Conservation (phyloP, 2,113 vertebrate genomes). For the Vombatus ursinus region DNA sequence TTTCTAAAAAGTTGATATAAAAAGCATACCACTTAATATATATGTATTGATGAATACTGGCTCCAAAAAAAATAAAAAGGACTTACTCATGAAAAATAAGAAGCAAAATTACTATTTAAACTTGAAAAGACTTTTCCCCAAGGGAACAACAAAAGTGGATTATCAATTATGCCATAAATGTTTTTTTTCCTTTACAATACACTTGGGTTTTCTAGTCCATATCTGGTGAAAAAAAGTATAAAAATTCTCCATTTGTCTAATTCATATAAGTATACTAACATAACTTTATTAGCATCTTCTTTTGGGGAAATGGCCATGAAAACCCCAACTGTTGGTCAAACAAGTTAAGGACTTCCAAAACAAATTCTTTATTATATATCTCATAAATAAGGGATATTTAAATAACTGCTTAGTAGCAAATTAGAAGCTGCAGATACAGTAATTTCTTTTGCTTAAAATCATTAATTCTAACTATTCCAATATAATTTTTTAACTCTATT, state of each 20-base stretch:
- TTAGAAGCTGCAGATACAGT: background rate
- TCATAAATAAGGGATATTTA: conserved; percentile 29
- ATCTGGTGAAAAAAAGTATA: background rate
- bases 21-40: conserved; percentile 14
- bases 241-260: background rate
- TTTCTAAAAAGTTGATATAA: conserved; percentile 48
- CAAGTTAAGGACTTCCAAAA: background rate
- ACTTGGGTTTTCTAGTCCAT: background rate
- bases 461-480: conserved; percentile 2
- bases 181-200: conserved; percentile 44
- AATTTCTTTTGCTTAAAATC: background rate
- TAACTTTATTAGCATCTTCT: background rate
- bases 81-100: conserved; percentile 22
- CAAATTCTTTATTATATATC: conserved; percentile 12
- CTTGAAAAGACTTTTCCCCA: conserved; percentile 9
- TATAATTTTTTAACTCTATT: background rate
- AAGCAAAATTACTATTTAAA: conserved; percentile 52
- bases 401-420: background rate
- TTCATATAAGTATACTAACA: background rate
- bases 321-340: background rate
- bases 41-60: conserved; percentile 51
- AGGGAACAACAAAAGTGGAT: background rate
- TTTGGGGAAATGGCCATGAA: background rate
- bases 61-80: conserved; percentile 44
- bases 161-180: background rate